Conservation (phyloP, 2,113 vertebrate genomes). For the Benitochromis conjunctus region DNA sequence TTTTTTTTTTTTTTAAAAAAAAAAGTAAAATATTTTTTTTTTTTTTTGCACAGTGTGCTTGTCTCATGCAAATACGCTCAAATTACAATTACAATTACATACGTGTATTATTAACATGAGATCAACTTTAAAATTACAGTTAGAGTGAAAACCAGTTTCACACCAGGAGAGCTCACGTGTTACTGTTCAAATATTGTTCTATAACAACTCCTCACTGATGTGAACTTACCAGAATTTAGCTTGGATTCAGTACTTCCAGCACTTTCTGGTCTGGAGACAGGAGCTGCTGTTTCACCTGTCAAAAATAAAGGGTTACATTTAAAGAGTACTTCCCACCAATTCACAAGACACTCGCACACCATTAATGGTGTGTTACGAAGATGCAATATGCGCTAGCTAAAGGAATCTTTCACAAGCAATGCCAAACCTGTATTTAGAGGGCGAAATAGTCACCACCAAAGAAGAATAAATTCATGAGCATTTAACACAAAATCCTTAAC, state of each 20-base stretch:
- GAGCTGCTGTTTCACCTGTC: neutral
- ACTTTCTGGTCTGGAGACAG: neutral
- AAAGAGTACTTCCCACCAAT: neutral
- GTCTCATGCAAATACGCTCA: neutral
- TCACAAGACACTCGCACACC: too few species aligned
- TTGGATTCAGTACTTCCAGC: neutral
- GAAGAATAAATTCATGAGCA: neutral
- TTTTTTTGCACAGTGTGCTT: too few species aligned
- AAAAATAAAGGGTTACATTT: neutral
- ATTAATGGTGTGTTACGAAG: neutral
- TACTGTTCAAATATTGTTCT: neutral
- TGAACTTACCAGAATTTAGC: neutral
- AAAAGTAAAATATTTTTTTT: too few species aligned
- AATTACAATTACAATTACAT: neutral
- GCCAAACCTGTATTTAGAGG: too few species aligned
- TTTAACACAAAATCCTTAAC: neutral
- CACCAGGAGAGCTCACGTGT: neutral
- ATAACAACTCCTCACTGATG: rapidly evolving
- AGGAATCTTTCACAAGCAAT: neutral
- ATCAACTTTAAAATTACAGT: neutral
- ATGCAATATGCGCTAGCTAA: neutral
- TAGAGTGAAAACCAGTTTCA: neutral
- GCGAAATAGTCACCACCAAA: neutral
- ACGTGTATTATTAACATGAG: rapidly evolving
- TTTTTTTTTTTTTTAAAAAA: too few species aligned